Evolutionary conservation across 2,888 invertebrate species (phyloP), one percentile per base, ranked within the genome.

Genomic region (Plagodis pulveraria): DNA sequence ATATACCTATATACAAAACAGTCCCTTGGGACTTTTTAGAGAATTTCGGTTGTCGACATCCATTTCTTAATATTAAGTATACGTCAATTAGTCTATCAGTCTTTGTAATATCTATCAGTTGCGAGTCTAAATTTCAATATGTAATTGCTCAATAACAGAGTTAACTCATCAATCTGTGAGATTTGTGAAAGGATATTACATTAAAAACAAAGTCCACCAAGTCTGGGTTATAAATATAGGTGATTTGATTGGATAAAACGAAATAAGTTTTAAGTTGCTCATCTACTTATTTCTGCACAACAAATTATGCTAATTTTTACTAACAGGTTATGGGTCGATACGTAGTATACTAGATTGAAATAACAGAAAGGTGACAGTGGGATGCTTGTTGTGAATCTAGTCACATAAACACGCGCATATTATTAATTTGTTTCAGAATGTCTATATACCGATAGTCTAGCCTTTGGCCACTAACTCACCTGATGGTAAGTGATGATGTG

Each of bases 271-370:
- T 7, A 42, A 11, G 48, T 55, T 44, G 47, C 51, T 60, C 56
- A 51, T 60, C 5, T 42, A 12, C 4, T 45, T 45, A 42, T 59
- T 46, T 43, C 9, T 40, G 50, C 46, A 46, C 50, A 34, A 46
- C 40, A 34, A 57, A 52, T 67, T 64, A 68, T 68, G 63, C 50
- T 62, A 65, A 63, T 70, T 58, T 56, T 32, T 0, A 6, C 12
- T 9, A 66, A 69, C 70, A 44, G 58, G 66, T 63, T 70, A 45
- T 42, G 7, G 52, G 58, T 56, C 54, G 57, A 36, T 4, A 36
- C 6, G 8, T 8, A 7, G 7, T 36, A 8, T 8, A 36, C 36
- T 36, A 36, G 36, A 36, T 36, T 8, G 36, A 36, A 36, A 22
- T 22, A 22, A 22, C 22, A 22, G 22, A 22, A 1, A 22, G 22